phyloP scores from a whole-genome alignment of 2,888 invertebrate genomes.

The Disparrhopalites patrizii region DNA sequence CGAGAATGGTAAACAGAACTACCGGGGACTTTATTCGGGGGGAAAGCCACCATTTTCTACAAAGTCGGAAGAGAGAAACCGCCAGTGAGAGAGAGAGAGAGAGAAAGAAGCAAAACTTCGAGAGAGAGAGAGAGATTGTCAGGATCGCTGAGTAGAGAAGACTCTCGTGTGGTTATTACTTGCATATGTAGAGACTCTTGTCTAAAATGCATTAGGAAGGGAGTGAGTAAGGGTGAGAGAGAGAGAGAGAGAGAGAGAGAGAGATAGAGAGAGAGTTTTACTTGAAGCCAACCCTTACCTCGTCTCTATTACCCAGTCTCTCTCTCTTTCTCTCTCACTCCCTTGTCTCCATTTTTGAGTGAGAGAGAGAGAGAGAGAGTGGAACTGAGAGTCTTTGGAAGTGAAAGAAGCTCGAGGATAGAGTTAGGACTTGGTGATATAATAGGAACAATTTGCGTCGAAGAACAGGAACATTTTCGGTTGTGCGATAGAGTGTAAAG shows the following conservation, averaged over 20 bases:
- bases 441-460: conserved; percentile 34
- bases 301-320: neutral
- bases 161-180: neutral
- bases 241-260: conserved; percentile 11
- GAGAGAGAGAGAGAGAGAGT: too few relatives aligned
- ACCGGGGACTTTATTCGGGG: neutral
- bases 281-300: neutral
- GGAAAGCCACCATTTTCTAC: neutral
- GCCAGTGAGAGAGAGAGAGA: neutral
- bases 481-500: conserved; percentile 58
- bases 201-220: conserved; percentile 17
- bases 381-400: too few relatives aligned
- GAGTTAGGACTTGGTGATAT: conserved; percentile 36
- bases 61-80: neutral
- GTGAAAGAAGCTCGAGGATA: conserved; percentile 29
- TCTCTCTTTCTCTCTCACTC: too few relatives aligned
- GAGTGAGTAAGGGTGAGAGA: conserved; percentile 7
- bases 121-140: neutral
- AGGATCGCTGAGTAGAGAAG: neutral
- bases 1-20: too few relatives aligned
- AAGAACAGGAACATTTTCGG: conserved; percentile 37
- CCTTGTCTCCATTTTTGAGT: too few relatives aligned
- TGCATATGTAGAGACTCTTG: conserved; percentile 14
- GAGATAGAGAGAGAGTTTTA: conserved; percentile 1
- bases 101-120: neutral